These are phyloP conservation scores for Trisateles emortualis DNA, from an alignment of 2,888 invertebrate genomes.

Conservation along the genomic window DNA sequence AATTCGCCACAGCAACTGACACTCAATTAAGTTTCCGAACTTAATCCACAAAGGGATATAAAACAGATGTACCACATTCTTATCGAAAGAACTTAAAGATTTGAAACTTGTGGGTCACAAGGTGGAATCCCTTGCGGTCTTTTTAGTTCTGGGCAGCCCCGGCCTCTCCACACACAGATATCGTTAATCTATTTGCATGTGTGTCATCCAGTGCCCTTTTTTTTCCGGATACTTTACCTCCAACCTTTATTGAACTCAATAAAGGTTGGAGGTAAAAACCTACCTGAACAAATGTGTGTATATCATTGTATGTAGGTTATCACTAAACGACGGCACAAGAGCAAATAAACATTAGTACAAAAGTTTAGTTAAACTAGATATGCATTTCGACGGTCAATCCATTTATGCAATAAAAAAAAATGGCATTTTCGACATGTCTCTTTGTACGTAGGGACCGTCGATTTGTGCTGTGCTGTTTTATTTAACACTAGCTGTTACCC, in stretches of 20 bases:
- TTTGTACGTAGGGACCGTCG: too few relatives aligned
- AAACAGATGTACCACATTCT: conserved; percentile 18
- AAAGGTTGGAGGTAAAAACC: conserved; percentile 13
- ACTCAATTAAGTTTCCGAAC: conserved; percentile 13
- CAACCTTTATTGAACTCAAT: conserved; percentile 20
- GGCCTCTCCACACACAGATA: conserved; percentile 15
- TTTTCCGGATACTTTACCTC: conserved; percentile 27
- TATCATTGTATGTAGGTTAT: neutral
- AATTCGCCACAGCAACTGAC: neutral
- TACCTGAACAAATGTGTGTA: neutral
- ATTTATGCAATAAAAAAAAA: too few relatives aligned
- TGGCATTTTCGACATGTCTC: too few relatives aligned
- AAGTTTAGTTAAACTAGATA: neutral
- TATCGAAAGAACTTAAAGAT: conserved; percentile 26
- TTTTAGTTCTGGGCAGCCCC: conserved; percentile 29
- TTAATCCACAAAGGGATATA: conserved; percentile 18
- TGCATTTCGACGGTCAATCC: too few relatives aligned
- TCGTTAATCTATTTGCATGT: conserved; percentile 30
- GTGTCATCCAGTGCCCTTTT: conserved; percentile 16
- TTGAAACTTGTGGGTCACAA: conserved; percentile 37
- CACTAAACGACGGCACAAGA: neutral
- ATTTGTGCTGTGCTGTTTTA: too few relatives aligned
- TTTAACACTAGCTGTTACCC: too few relatives aligned
- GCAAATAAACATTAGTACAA: neutral
- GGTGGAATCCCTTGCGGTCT: conserved; percentile 36